Conservation (phyloP, 2,888 invertebrate genomes). For the Schizaphis graminum region DNA sequence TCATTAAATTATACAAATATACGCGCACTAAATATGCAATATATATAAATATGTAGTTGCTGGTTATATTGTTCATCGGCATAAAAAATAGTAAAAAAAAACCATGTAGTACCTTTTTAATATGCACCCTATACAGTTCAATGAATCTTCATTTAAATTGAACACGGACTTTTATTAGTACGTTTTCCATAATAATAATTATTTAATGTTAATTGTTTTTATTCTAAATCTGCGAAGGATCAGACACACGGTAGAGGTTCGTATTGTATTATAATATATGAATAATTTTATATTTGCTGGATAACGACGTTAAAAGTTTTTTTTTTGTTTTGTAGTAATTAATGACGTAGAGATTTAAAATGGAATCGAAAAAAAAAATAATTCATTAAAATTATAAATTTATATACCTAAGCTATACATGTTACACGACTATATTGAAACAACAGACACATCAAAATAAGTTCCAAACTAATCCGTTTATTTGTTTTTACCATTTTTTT, state of each 20-base stretch:
- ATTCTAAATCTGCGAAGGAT: not conserved
- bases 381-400: not conserved
- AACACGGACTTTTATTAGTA: not conserved
- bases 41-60: not conserved
- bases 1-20: not conserved
- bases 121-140: conserved; percentile 41
- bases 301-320: conserved; percentile 16
- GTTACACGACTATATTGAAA: not conserved
- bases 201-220: conserved; percentile 33
- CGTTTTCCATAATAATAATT: conserved; percentile 16
- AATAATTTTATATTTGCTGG: not conserved
- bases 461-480: conserved; percentile 6
- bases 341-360: not conserved
- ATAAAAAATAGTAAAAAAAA: not conserved
- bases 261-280: not conserved
- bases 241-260: not conserved
- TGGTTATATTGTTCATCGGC: conserved; percentile 25
- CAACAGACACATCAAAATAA: conserved; percentile 7
- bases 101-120: conserved; percentile 17
- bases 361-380: not conserved
- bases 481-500: not conserved
- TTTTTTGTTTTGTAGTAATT: not conserved
- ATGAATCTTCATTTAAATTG: conserved; percentile 36
- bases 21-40: not conserved
- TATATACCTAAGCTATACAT: not conserved